phyloP scores from a whole-genome alignment of 2,797 vertebrate species.

The Diplodus sargus region DNA sequence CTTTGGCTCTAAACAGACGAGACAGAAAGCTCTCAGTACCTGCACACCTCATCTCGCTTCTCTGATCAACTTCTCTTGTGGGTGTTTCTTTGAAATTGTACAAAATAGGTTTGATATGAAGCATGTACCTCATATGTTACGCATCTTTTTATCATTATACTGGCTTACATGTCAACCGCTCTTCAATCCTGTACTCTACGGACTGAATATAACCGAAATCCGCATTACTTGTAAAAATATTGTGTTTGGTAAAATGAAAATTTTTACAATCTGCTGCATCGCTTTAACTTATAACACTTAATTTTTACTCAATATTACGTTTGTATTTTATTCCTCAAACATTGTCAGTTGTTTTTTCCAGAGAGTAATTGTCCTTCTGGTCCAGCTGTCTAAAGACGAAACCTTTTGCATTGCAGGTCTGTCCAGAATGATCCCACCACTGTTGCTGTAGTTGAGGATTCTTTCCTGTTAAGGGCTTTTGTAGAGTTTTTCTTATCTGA shows the following conservation, averaged over 20 bases:
- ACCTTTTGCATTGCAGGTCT: no score
- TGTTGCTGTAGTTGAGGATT: no score
- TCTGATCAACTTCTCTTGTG: conserved; percentile 45
- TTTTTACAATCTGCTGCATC: no score
- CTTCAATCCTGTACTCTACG: neutral
- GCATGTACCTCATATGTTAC: neutral
- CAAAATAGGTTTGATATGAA: conserved; percentile 46
- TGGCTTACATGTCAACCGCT: neutral
- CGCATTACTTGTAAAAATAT: neutral
- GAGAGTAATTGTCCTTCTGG: no score
- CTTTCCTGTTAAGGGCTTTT: no score
- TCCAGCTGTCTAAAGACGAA: no score
- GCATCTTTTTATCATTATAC: conserved; percentile 3
- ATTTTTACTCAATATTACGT: no score
- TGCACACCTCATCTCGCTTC: conserved; percentile 58
- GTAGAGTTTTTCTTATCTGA: no score
- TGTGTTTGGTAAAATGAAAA: neutral
- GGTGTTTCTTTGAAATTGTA: conserved; percentile 37
- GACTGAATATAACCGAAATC: neutral
- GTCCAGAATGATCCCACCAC: no score
- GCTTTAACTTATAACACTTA: no score
- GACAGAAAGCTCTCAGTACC: conserved; percentile 22
- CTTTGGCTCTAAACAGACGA: neutral
- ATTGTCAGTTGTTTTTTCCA: no score
- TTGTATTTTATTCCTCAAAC: no score